Conservation (phyloP, 2,888 invertebrate genomes). For the Drepanosiphum platanoidis region DNA sequence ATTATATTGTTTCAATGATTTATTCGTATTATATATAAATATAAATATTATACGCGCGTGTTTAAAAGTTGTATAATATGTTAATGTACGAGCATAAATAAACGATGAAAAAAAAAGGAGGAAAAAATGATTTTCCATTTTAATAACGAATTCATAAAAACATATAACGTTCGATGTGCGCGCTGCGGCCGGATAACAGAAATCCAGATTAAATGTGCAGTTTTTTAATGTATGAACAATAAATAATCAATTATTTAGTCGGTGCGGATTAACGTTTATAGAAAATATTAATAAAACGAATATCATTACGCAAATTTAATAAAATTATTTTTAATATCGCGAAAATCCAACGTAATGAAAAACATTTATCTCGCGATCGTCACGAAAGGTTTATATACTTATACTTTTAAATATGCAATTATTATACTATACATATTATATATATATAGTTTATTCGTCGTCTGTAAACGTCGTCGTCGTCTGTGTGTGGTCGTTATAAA, state of each 20-base stretch:
- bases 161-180: background rate
- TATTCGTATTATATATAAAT: background rate
- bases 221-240: background rate
- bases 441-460: constrained; percentile 8
- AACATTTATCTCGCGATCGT: background rate
- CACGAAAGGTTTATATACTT: background rate
- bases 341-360: background rate
- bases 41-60: background rate
- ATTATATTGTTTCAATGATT: constrained; percentile 4
- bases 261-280: background rate
- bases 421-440: no score
- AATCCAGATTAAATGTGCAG: background rate
- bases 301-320: background rate
- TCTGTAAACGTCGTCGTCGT: background rate
- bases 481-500: constrained; percentile 7
- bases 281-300: background rate
- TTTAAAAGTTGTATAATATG: background rate
- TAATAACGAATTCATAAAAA: background rate
- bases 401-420: background rate
- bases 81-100: background rate
- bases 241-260: constrained; percentile 2
- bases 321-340: background rate
- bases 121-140: background rate
- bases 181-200: background rate
- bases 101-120: background rate